These are phyloP conservation scores for Nematostella vectensis DNA, from an alignment of 92 coral and sea anemone genomes.

Conservation along the genomic window DNA sequence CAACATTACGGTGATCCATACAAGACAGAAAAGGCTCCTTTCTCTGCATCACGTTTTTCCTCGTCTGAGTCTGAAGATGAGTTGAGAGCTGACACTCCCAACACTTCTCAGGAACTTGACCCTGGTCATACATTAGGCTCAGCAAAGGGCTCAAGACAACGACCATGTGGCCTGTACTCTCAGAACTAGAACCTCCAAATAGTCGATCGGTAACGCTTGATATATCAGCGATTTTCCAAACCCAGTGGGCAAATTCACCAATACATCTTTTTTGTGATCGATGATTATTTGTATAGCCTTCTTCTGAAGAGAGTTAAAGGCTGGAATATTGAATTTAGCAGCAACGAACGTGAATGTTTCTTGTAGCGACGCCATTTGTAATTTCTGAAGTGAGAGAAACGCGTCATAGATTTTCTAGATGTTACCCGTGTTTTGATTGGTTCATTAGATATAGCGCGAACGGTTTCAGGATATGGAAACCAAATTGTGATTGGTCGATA, in stretches of 20 bases:
- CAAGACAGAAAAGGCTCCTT: constrained; percentile 28
- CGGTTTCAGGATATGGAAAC: too few species aligned
- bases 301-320: constrained; percentile 32
- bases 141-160: constrained; percentile 37
- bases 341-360: constrained; percentile 4
- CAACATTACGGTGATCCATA: constrained; percentile 46
- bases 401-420: too few species aligned
- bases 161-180: constrained; percentile 28
- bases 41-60: constrained; percentile 24
- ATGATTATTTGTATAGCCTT: constrained; percentile 19
- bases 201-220: constrained; percentile 37
- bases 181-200: constrained; percentile 12
- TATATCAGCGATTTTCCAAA: constrained; percentile 39
- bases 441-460: too few species aligned
- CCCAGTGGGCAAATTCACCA: constrained; percentile 33
- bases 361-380: not conserved
- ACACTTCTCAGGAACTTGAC: too few species aligned
- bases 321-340: constrained; percentile 12
- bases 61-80: constrained; percentile 13
- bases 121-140: constrained; percentile 50
- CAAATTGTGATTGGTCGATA: too few species aligned
- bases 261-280: constrained; percentile 9
- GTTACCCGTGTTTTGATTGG: too few species aligned
- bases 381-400: too few species aligned
- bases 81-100: constrained; percentile 36